Conservation (phyloP, 2,797 vertebrate species). For the Aplochiton taeniatus region DNA sequence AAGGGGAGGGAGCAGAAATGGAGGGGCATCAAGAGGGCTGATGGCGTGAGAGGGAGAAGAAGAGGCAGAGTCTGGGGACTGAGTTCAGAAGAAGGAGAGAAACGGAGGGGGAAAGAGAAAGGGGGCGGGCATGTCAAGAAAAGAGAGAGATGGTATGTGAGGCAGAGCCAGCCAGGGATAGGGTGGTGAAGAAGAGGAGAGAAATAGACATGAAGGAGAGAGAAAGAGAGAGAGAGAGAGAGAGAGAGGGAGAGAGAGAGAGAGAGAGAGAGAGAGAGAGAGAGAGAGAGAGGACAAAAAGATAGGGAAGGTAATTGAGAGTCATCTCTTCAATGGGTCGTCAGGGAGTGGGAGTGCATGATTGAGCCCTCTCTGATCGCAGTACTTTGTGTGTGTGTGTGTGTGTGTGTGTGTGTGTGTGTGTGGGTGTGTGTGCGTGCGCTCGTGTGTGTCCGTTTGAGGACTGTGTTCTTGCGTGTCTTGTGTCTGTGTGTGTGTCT, state of each 20-base stretch:
- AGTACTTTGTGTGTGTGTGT: too few relatives aligned
- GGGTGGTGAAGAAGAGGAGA: conserved; percentile 19
- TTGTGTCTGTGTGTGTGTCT: conserved; percentile 27
- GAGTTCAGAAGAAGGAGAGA: conserved; percentile 31
- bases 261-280: conserved; percentile 25
- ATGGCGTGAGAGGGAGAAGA: too few relatives aligned
- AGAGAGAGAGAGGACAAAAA: conserved; percentile 28
- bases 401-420: too few relatives aligned
- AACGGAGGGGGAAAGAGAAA: conserved; percentile 21
- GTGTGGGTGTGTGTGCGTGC: too few relatives aligned
- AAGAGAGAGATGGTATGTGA: too few relatives aligned
- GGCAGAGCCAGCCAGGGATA: too few relatives aligned
- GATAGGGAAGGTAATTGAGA: conserved; percentile 28
- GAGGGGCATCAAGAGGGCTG: too few relatives aligned
- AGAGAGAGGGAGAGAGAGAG: conserved; percentile 4
- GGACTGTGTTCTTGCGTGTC: too few relatives aligned
- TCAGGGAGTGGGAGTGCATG: conserved; percentile 36
- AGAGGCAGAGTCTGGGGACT: conserved; percentile 39
- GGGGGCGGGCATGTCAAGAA: conserved; percentile 38
- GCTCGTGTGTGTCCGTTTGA: too few relatives aligned
- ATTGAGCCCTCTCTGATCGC: conserved; percentile 43
- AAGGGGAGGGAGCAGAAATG: too few relatives aligned
- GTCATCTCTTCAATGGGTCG: conserved; percentile 29
- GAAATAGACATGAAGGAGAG: background rate
- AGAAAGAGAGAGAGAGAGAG: conserved; percentile 7